Percentiles rank a stretch among this genome's conserved stretches.
Evolutionary conservation across 2,888 invertebrate genomes (phyloP).

Genomic region (Rhingia rostrata): DNA sequence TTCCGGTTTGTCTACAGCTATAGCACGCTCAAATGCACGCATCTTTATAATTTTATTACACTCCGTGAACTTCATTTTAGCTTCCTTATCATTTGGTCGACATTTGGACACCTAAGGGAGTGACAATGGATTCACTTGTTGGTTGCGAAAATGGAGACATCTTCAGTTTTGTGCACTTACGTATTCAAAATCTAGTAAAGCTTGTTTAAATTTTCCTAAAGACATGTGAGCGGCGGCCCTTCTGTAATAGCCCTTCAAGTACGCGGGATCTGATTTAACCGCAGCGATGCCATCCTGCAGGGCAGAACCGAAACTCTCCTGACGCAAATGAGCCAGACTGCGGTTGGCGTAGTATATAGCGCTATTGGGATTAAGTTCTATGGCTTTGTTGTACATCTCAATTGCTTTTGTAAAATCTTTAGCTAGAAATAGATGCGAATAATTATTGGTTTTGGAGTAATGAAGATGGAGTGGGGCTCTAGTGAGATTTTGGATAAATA

Average conservation of each 20-base stretch:
- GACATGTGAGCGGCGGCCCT: conserved; percentile 99
- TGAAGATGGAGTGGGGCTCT: neutral
- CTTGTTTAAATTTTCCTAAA: conserved; percentile 97
- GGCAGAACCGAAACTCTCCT: conserved; percentile 98
- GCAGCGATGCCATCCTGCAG: conserved; percentile 95
- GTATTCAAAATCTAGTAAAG: conserved; percentile 97
- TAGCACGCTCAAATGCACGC: conserved; percentile 98
- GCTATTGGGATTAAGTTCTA: conserved; percentile 91
- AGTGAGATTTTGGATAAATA: too few species aligned
- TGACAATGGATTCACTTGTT: neutral
- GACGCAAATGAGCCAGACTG: conserved; percentile 96
- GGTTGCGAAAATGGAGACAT: conserved; percentile 27
- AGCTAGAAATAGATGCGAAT: conserved; percentile 86
- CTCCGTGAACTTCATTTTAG: conserved; percentile 94
- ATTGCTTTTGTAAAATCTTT: conserved; percentile 96
- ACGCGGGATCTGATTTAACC: conserved; percentile 93
- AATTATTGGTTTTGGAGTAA: neutral
- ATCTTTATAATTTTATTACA: conserved; percentile 98
- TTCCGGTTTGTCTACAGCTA: conserved; percentile 94
- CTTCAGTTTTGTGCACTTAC: conserved; percentile 84
- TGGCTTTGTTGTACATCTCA: conserved; percentile 93
- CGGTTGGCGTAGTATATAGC: conserved; percentile 97
- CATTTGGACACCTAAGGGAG: conserved; percentile 91
- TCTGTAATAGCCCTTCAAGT: conserved; percentile 98
- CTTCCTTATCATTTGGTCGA: conserved; percentile 96